These are phyloP conservation scores for Patiria miniata DNA, from an alignment of 35 echinoderm and acorn worm genomes.

Conservation along the genomic window DNA sequence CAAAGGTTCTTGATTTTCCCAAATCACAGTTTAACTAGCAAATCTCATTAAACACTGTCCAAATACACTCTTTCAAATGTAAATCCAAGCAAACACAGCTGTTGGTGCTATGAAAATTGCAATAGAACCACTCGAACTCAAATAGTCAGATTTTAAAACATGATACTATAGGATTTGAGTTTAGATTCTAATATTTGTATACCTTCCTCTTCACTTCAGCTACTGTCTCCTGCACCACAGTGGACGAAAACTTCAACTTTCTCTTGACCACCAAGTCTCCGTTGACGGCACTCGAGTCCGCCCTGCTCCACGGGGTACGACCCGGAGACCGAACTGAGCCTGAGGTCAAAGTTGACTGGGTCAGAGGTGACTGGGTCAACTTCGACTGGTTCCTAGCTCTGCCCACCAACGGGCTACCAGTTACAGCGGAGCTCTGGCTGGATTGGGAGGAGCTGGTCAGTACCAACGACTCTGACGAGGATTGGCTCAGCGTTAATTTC, in stretches of 20 bases:
- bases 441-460: no score
- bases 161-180: neutral
- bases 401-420: neutral
- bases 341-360: neutral
- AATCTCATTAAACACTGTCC: no score
- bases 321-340: neutral
- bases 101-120: no score
- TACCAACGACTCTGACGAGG: no score
- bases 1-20: no score
- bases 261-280: constrained; percentile 27
- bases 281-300: neutral
- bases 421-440: no score
- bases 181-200: neutral
- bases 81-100: no score
- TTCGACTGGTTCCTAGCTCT: neutral
- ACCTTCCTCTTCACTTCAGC: constrained; percentile 1
- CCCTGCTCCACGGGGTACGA: neutral
- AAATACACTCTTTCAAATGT: no score
- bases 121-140: neutral
- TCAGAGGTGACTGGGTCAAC: neutral
- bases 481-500: no score
- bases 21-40: no score
- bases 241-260: constrained; percentile 43
- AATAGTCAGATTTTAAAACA: neutral
- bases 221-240: constrained; percentile 34